Evolutionary conservation across 2,888 invertebrate species (phyloP).

Genomic region (Smittia aterrima): DNA sequence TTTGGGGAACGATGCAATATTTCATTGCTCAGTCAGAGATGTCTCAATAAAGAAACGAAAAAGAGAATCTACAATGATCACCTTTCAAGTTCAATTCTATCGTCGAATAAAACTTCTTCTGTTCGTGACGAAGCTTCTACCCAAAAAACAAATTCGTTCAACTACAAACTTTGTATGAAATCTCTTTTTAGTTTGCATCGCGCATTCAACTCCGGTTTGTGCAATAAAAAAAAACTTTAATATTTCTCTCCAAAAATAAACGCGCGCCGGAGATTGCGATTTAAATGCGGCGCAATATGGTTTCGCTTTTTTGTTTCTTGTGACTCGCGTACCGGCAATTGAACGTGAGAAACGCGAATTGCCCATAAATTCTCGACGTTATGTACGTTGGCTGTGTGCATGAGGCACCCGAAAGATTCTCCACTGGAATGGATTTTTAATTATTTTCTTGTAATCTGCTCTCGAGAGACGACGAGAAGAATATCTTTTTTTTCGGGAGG

Average conservation of each 20-base stretch:
- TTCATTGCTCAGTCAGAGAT: too few relatives aligned
- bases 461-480: slow-evolving; percentile 8
- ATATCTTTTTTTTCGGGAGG: not conserved
- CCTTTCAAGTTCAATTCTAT: too few relatives aligned
- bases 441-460: slow-evolving; percentile 30
- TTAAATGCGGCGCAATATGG: slow-evolving; percentile 36
- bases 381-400: slow-evolving; percentile 19
- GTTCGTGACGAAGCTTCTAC: too few relatives aligned
- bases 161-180: not conserved
- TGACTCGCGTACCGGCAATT: slow-evolving; percentile 28
- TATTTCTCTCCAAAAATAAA: not conserved
- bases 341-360: slow-evolving; percentile 39
- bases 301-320: not conserved
- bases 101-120: too few relatives aligned
- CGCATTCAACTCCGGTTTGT: not conserved
- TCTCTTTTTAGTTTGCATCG: not conserved
- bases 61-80: too few relatives aligned
- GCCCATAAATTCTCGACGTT: slow-evolving; percentile 35
- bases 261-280: slow-evolving; percentile 26
- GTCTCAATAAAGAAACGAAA: too few relatives aligned
- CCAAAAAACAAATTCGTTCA: not conserved
- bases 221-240: not conserved
- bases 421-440: slow-evolving; percentile 38
- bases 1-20: too few relatives aligned
- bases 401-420: not conserved